Evolutionary conservation across 2,797 vertebrate species (phyloP).

Genomic region (Pachyuromys duprasi): DNA sequence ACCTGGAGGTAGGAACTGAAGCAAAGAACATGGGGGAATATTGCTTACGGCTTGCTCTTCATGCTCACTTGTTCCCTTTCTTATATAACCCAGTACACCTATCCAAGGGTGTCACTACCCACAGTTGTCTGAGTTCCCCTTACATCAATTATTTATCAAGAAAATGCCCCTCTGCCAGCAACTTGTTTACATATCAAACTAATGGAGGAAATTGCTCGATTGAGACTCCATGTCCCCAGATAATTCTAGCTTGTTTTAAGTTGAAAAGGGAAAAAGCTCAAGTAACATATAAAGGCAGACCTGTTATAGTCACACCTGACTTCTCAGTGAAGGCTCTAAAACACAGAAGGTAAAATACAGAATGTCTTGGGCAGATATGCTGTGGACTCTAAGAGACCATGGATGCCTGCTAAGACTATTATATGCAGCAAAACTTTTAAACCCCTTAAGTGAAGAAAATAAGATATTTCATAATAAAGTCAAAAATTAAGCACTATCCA

Average conservation of each 20-base stretch:
- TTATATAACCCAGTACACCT: background rate
- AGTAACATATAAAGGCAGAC: background rate
- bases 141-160: background rate
- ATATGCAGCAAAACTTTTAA: background rate
- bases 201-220: background rate
- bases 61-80: no score
- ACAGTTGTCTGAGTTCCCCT: background rate
- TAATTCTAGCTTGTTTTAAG: background rate
- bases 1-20: background rate
- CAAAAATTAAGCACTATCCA: background rate
- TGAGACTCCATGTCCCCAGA: background rate
- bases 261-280: background rate
- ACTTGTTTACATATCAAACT: background rate
- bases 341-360: background rate
- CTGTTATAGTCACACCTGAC: background rate
- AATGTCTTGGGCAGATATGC: background rate
- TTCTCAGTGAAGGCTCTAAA: background rate
- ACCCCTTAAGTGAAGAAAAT: background rate
- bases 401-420: background rate
- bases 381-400: background rate
- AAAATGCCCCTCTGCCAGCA: background rate
- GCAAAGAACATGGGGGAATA: background rate
- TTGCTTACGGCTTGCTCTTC: background rate
- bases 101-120: background rate
- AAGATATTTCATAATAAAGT: background rate